Base-by-base conservation (phyloP, 1,140 invertebrate genomes). In the Megalopta genalis region DNA sequence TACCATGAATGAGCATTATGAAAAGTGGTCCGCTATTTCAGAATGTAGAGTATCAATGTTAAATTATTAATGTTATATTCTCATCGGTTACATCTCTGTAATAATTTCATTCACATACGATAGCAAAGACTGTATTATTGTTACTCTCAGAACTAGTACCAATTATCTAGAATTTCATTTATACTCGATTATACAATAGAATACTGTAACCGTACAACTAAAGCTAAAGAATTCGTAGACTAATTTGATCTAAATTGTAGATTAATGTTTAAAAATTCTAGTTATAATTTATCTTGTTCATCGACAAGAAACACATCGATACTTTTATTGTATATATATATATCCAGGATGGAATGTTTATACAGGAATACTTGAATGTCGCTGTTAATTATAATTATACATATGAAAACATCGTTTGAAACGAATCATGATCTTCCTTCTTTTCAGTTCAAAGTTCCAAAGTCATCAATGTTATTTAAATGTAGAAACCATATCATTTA, bases 11-110 rank as follows among this genome's bases (percentile, higher is more conserved):
- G 63, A 49, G 63, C 32, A 57, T 54, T 27, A 52, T 71, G 18
- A 49, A n/a, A 63, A 42, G 63, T 18, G 25, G 52, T 54, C 63
- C 71, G 32, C 23, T 64, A 77, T 68, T 63, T 65, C 46, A 71
- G 23, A 78, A 64, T 57, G 8, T 68, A 68, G 67, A 76, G 6
- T 32, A 42, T 59, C 46, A 59, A 60, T 42, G 42, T 27, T 25
- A 46, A 70, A 77, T 60, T 60, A 10, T 18, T 16, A 60, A 37
- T 37, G 32, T 69, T 21, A 68, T 14, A n/a, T n/a, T n/a, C n/a
- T n/a, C 32, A 8, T 23, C 37, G 42, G 25, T n/a, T 77, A 76
- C 9, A 60, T 18, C 59, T 71, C n/a, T 27, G 3, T 77, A 27
- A n/a, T 46, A 62, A 68, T 68, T 67, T 39, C 68, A 62, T 27